Evolutionary conservation across 2,113 vertebrate species (phyloP).

Genomic region (Hylia prasina): DNA sequence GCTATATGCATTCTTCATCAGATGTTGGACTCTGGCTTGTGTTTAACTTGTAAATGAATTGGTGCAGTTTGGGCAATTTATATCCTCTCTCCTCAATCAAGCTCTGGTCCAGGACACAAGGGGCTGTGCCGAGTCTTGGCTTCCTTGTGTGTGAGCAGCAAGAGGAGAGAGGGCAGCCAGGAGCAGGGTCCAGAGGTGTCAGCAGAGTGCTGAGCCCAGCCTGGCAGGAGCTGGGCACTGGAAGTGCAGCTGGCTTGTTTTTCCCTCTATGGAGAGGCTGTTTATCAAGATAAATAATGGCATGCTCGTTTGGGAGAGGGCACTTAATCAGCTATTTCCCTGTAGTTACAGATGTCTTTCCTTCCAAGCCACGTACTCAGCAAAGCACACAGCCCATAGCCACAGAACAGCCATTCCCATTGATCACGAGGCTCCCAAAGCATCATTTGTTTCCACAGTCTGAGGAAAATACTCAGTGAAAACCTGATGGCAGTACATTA

Average conservation of each 20-base stretch:
- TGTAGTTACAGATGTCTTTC: slow-evolving; percentile 29
- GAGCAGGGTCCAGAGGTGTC: neutral
- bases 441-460: neutral
- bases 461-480: neutral
- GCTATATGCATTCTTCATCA: neutral
- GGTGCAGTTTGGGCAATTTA: neutral
- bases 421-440: neutral
- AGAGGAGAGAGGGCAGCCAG: neutral
- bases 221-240: neutral
- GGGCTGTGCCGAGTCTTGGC: neutral
- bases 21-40: neutral
- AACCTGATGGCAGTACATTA: neutral
- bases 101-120: accelerated
- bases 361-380: slow-evolving; percentile 20
- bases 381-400: neutral
- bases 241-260: neutral
- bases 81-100: neutral
- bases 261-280: neutral
- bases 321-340: slow-evolving; percentile 37
- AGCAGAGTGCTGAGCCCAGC: neutral
- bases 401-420: neutral
- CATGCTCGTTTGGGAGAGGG: neutral
- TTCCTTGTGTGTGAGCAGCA: neutral
- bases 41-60: neutral
- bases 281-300: slow-evolving; percentile 45